Base-by-base conservation (phyloP, 1,140 invertebrate species). In the Neoseiulus cucumeris region DNA sequence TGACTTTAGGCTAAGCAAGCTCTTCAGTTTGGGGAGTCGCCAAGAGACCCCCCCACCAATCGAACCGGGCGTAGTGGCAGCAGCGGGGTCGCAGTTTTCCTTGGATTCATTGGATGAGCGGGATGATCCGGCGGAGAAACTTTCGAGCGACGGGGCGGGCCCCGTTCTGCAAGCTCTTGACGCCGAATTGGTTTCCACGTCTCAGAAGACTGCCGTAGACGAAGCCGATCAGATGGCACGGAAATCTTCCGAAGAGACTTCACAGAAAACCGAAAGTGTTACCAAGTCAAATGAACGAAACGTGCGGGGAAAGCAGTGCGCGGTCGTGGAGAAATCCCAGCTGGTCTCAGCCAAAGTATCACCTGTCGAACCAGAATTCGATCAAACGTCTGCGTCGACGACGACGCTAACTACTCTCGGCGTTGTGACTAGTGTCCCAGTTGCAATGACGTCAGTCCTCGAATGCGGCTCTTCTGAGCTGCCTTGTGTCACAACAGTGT, bases 1-100 rank as follows among this genome's bases (percentile, higher is more conserved):
- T 59, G 45, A 25, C 28, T 59, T 2, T 20, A 59, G 51, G 51
- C 33, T 59, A 59, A 59, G 51, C 51, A 59, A 59, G 51, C 22
- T 59, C 25, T 59, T 59, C 51, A 59, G 33, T 14, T 25, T 59
- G 51, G 51, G 51, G 25, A 33, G 17, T 25, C 25, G 51, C 17
- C 51, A 59, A 20, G 51, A 59, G 22, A 14, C 22, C 6, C 51
- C 51, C 33, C 25, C 51, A 18, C n/a, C 14, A 2, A 25, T 17
- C 4, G 14, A 25, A 4, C 51, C 14, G 14, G 5, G 28, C 5
- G 4, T 4, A 4, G 22, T 25, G 14, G 51, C 51, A 18, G 14
- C 51, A 2, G 2, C 33, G 51, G 17, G 17, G 12, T 59, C 51
- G 51, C 51, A 59, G 51, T 59, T 29, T 9, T 59, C 51, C 2